Evolutionary conservation across 2,113 vertebrate genomes (phyloP).

Genomic region (Plectropomus leopardus): DNA sequence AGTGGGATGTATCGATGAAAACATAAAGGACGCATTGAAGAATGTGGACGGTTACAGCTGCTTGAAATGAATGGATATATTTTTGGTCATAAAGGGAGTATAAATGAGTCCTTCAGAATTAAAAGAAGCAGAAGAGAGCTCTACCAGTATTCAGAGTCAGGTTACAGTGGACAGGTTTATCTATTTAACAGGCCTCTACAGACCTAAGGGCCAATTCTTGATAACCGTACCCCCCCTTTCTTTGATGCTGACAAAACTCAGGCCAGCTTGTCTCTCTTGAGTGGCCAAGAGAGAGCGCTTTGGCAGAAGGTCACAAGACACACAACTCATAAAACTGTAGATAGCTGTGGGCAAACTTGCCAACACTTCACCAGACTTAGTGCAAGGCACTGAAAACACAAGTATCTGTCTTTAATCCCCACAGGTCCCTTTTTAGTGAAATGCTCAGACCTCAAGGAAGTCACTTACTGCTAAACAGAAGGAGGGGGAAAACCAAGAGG

Average conservation of each 20-base stretch:
- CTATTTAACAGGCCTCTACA: not conserved
- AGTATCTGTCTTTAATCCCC: not conserved
- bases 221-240: not conserved
- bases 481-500: not conserved
- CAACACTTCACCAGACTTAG: not conserved
- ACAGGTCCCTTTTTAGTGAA: constrained; percentile 9
- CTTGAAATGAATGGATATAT: no score
- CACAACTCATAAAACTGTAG: not conserved
- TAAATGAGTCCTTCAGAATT: not conserved
- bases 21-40: no score
- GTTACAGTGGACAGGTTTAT: not conserved
- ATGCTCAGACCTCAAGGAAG: not conserved
- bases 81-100: no score
- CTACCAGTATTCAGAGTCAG: not conserved
- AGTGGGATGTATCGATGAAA: no score
- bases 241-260: no score
- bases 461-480: not conserved
- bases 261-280: not conserved
- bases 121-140: not conserved
- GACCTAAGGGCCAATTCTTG: not conserved
- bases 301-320: constrained; percentile 3
- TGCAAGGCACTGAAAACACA: not conserved
- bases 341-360: not conserved
- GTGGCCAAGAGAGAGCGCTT: not conserved
- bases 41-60: no score